These are phyloP conservation scores for Cheumatopsyche charites DNA, from an alignment of 1,140 invertebrate species.

Conservation along the genomic window DNA sequence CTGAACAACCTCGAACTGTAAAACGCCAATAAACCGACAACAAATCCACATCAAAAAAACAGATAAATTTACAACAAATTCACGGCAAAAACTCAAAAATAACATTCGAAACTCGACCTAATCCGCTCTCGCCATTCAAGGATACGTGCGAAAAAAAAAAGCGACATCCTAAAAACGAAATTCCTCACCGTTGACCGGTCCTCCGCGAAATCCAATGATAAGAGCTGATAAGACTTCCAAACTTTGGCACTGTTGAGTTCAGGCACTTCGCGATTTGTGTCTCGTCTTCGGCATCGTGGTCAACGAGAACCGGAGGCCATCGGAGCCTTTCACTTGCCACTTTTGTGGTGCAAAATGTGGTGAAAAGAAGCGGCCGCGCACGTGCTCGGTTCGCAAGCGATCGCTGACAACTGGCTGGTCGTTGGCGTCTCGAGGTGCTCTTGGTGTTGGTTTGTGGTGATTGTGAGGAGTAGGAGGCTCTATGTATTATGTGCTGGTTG, in stretches of 20 bases:
- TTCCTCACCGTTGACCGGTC: slow-evolving; percentile 42
- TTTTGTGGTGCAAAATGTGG: background rate
- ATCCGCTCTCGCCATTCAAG: slow-evolving; percentile 5
- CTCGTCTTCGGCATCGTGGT: no score
- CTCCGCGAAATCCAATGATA: background rate
- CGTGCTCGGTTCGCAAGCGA: slow-evolving; percentile 12
- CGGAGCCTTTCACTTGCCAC: background rate
- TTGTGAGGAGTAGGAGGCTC: slow-evolving; percentile 31
- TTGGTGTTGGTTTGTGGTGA: background rate
- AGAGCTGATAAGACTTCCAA: no score
- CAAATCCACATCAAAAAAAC: no score
- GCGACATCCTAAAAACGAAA: background rate
- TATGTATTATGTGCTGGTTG: no score
- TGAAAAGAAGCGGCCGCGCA: slow-evolving; percentile 7
- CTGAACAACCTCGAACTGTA: no score
- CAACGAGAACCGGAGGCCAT: no score
- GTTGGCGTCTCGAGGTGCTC: no score
- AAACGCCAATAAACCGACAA: no score
- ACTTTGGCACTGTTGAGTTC: no score
- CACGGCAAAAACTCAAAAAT: no score
- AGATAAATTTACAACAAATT: no score
- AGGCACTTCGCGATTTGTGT: no score
- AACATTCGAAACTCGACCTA: background rate
- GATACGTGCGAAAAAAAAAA: slow-evolving; percentile 10
- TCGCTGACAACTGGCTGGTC: slow-evolving; percentile 33